Conservation (phyloP, 2,113 vertebrate species). For the Leucopsar rothschildi region DNA sequence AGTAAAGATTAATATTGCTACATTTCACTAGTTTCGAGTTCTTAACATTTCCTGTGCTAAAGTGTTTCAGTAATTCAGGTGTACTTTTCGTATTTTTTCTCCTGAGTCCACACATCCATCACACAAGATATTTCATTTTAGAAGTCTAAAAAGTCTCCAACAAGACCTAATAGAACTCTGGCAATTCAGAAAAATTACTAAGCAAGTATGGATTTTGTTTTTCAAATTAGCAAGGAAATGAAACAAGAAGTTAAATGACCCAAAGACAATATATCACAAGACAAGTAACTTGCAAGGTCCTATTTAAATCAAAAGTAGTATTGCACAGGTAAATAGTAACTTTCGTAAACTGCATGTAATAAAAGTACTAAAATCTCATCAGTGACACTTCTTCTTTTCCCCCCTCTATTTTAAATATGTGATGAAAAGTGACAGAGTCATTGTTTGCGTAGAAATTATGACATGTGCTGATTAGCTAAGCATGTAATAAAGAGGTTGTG, state of each 20-base stretch:
- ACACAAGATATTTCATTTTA: background rate
- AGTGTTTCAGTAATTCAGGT: background rate
- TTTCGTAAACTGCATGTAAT: background rate
- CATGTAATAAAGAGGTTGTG: constrained; percentile 3
- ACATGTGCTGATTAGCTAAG: background rate
- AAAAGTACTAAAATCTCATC: background rate
- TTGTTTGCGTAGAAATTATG: background rate
- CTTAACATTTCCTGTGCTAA: background rate
- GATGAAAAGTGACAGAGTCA: background rate
- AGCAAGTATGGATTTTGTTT: background rate
- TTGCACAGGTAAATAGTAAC: background rate
- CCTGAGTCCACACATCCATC: background rate
- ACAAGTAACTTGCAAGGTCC: background rate
- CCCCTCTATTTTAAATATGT: background rate
- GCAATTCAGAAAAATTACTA: background rate
- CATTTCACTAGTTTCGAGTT: background rate
- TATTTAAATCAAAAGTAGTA: background rate
- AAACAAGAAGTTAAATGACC: background rate
- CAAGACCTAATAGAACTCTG: background rate
- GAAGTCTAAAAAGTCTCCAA: background rate
- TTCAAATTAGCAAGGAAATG: background rate
- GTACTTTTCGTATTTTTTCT: background rate
- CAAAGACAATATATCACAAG: background rate
- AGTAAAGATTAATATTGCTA: background rate
- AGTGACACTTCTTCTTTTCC: background rate